These are phyloP conservation scores for Chloroceryle aenea DNA, from an alignment of 2,113 vertebrate species.

Conservation along the genomic window DNA sequence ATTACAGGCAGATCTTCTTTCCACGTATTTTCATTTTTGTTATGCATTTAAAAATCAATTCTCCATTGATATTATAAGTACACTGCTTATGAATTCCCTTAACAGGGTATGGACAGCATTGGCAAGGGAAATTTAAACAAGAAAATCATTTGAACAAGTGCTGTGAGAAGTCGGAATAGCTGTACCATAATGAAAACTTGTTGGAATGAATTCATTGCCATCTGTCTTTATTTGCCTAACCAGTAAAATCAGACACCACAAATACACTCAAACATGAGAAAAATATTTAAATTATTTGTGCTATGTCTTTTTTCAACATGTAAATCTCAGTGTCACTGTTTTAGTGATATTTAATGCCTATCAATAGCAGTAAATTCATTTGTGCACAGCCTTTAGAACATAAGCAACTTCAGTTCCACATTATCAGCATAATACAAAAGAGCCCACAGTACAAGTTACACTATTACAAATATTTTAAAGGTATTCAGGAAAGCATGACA, in stretches of 20 bases:
- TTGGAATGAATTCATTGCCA: conserved; percentile 68
- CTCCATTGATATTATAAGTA: background rate
- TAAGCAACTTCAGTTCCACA: background rate
- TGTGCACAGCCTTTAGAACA: background rate
- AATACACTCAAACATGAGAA: conserved; percentile 62
- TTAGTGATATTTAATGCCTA: background rate
- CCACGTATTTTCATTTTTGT: background rate
- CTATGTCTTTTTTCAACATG: background rate
- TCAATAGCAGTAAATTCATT: background rate
- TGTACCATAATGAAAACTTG: background rate
- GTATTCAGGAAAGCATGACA: background rate
- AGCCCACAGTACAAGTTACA: background rate
- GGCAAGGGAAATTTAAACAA: background rate
- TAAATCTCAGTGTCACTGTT: background rate
- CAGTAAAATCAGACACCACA: conserved; percentile 63
- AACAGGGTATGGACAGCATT: background rate
- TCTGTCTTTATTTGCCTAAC: conserved; percentile 70
- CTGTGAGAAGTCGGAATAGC: background rate
- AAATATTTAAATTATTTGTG: conserved; percentile 64
- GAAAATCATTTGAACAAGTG: background rate
- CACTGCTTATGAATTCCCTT: background rate
- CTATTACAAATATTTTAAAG: background rate
- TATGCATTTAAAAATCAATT: background rate
- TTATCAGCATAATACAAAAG: background rate
- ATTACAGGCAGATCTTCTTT: background rate